Evolutionary conservation across 2,797 vertebrate genomes (phyloP), one percentile per base, ranked within the genome.

Genomic region (Hypotaenidia okinawae): DNA sequence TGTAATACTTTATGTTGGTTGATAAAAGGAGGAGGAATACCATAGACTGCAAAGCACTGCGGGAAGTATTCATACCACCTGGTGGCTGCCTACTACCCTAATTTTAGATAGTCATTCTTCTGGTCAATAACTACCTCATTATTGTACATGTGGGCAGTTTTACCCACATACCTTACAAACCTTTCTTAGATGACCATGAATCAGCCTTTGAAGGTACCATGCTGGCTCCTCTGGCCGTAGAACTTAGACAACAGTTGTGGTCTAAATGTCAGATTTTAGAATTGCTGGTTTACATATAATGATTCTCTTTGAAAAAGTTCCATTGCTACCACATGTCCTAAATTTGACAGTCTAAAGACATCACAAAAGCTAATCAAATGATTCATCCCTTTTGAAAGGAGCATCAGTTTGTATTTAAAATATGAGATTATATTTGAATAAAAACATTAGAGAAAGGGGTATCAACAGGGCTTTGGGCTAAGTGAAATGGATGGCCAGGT

Each of bases 381-480:
- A 69, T 86, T 76, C 2, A 61, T 87, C 14, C 18, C 8, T 84
- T 93, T 51, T 52, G 33, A 58, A 91, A 86, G 93, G 91, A 70
- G 13, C 1, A 27, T n/a, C 18, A 45, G 3, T 66, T 57, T 85
- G 6, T 32, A 15, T 79, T 75, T 75, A 85, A 64, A 91, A 70
- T 19, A 39, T n/a, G 3, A 80, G 16, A 33, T 64, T n/a, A 24
- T 54, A 23, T 63, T 95, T 69, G 7, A 69, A 49, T 76, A 64
- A 41, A 45, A 78, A 28, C 12, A 18, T 43, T 73, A 66, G 12
- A 66, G 27, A 72, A 80, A 41, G 10, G 11, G 6, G 1, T 55
- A 39, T 35, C n/a, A 73, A 11, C 14, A 61, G 64, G 43, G 14
- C 52, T 89, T 73, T 79, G n/a, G 85, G 70, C 24, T 52, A 43